Percentiles rank a stretch among this genome's conserved stretches.
Evolutionary conservation across 2,113 vertebrate genomes (phyloP).

Genomic region (Carlito syrichta): DNA sequence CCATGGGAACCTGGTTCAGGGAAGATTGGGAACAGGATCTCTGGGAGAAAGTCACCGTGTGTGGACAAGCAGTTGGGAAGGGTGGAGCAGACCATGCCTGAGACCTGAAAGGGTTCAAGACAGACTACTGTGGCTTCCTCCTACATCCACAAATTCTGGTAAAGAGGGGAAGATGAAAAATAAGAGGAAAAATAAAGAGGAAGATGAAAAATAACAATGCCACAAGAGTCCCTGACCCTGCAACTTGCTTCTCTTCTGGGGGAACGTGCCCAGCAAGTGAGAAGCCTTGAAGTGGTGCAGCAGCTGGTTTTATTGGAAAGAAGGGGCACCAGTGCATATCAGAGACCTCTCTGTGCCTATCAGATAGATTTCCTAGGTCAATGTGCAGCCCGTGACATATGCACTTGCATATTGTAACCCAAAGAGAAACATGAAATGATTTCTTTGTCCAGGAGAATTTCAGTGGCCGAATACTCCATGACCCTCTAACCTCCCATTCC

Average conservation of each 20-base stretch:
- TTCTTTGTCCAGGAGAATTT: conserved; percentile 43
- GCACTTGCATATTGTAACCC: background rate
- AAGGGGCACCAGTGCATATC: too few species aligned
- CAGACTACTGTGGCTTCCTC: fast-evolving
- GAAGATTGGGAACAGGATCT: background rate
- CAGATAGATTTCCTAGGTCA: conserved; percentile 17
- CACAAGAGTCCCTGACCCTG: fast-evolving
- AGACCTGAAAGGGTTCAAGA: background rate
- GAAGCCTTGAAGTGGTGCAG: background rate
- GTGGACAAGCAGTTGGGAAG: background rate
- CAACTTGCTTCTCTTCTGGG: background rate
- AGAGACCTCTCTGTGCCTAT: background rate
- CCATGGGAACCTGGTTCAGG: background rate
- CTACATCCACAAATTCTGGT: background rate
- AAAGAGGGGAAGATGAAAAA: background rate
- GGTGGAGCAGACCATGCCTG: background rate
- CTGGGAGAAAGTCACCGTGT: background rate
- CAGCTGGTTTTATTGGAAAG: background rate
- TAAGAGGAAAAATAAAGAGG: too few species aligned
- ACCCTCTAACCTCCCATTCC: background rate
- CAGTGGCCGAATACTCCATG: background rate
- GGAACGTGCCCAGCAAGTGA: fast-evolving
- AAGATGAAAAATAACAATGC: background rate
- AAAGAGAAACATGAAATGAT: background rate
- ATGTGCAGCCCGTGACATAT: fast-evolving